Conservation (phyloP, 2,888 invertebrate species). For the Brachycybe producta region DNA sequence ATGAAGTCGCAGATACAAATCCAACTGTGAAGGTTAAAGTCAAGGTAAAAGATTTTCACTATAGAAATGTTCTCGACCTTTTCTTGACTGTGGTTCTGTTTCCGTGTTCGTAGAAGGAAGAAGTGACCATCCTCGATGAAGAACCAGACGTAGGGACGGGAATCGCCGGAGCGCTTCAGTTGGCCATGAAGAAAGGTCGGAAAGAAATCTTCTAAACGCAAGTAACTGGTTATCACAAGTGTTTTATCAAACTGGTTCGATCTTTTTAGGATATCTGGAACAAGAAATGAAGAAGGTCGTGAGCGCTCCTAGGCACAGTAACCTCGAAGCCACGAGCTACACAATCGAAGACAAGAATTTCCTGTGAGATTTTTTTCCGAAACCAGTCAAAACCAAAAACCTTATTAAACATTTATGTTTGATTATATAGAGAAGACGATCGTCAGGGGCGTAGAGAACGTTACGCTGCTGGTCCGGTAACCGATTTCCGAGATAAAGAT, state of each 20-base stretch:
- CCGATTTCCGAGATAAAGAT: slow-evolving; percentile 83
- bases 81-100: not conserved
- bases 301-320: slow-evolving; percentile 54
- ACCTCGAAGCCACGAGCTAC: slow-evolving; percentile 65
- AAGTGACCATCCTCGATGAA: slow-evolving; percentile 61
- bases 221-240: not conserved
- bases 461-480: slow-evolving; percentile 61
- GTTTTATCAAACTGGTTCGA: not conserved
- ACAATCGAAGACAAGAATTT: slow-evolving; percentile 35
- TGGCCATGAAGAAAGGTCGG: slow-evolving; percentile 88
- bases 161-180: slow-evolving; percentile 73
- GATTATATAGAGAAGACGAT: slow-evolving; percentile 55
- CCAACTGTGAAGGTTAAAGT: slow-evolving; percentile 32
- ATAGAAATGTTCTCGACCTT: not conserved
- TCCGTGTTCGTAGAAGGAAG: slow-evolving; percentile 23
- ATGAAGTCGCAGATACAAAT: slow-evolving; percentile 55
- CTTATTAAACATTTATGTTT: slow-evolving; percentile 47
- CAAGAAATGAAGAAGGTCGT: slow-evolving; percentile 60
- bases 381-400: no score
- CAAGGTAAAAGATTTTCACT: slow-evolving; percentile 12
- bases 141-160: slow-evolving; percentile 88
- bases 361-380: slow-evolving; percentile 11
- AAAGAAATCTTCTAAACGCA: slow-evolving; percentile 17
- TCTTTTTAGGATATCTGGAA: slow-evolving; percentile 56
- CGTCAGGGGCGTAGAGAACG: slow-evolving; percentile 52